These are phyloP conservation scores for Diplazon laetatorius DNA, from an alignment of 2,888 invertebrate genomes.

Conservation along the genomic window DNA sequence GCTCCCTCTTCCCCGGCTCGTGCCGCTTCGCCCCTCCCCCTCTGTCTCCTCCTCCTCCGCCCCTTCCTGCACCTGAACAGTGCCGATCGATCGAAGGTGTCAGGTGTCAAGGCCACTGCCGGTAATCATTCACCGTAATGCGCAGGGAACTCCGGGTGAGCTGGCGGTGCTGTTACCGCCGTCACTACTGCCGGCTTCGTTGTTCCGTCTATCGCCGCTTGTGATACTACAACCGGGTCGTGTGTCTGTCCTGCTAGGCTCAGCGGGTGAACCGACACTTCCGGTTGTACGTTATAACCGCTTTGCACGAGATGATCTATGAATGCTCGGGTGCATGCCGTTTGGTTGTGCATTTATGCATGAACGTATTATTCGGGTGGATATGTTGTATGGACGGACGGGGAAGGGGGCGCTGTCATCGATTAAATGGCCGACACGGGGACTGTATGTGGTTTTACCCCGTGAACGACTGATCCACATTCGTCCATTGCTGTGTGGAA, in stretches of 20 bases:
- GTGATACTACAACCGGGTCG: neutral
- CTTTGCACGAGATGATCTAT: conserved; percentile 10
- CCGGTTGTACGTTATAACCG: conserved; percentile 32
- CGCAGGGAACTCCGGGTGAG: conserved; percentile 49
- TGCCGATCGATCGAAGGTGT: conserved; percentile 66
- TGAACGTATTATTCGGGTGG: conserved; percentile 5
- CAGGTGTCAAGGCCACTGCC: conserved; percentile 71
- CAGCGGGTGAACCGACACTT: neutral
- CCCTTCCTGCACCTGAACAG: neutral
- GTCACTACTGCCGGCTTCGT: conserved; percentile 25
- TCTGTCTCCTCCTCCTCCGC: conserved; percentile 10
- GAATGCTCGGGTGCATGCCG: neutral
- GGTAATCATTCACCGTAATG: conserved; percentile 70
- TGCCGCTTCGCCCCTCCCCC: no score
- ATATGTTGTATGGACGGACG: neutral
- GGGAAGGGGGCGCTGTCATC: conserved; percentile 30
- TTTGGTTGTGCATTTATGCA: conserved; percentile 1
- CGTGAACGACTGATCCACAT: conserved; percentile 25
- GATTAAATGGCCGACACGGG: conserved; percentile 32
- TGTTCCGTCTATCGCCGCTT: conserved; percentile 17
- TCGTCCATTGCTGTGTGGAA: neutral
- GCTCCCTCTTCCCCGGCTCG: conserved; percentile 2
- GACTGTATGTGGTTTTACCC: conserved; percentile 11
- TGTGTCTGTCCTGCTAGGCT: no score
- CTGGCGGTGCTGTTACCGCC: conserved; percentile 1